phyloP scores from a whole-genome alignment of 2,113 vertebrate species.

The Muntiacus muntjak region DNA sequence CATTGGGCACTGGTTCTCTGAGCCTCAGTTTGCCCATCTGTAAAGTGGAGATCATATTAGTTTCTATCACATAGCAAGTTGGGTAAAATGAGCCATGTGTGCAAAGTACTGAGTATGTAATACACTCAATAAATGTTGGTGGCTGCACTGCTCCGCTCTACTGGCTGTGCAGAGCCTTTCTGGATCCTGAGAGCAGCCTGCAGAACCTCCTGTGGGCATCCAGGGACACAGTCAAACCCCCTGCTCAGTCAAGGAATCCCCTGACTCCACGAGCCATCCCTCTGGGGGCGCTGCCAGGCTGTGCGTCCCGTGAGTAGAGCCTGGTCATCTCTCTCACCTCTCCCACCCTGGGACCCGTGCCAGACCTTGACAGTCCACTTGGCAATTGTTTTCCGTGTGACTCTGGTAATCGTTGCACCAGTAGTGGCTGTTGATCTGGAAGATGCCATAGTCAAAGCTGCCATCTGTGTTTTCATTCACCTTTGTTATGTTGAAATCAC shows the following conservation, averaged over 20 bases:
- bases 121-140: background rate
- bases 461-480: conserved; percentile 29
- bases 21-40: background rate
- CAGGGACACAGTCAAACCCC: background rate
- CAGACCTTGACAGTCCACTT: conserved; percentile 14
- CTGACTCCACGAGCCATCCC: background rate
- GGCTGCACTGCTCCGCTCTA: background rate
- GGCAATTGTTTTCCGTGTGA: conserved; percentile 8
- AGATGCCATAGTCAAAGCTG: conserved; percentile 42
- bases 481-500: conserved; percentile 48
- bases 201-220: background rate
- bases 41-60: background rate
- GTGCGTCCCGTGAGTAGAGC: background rate
- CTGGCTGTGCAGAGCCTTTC: background rate
- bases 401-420: conserved; percentile 48
- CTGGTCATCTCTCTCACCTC: background rate
- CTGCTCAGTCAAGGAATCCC: background rate
- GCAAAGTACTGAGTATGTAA: background rate
- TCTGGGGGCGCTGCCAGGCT: background rate
- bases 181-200: background rate
- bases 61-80: background rate
- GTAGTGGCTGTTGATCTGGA: conserved; percentile 77
- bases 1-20: background rate
- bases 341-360: background rate
- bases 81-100: background rate